phyloP scores from a whole-genome alignment of 2,888 invertebrate species.

The Lepidocyrtinus sp. region DNA sequence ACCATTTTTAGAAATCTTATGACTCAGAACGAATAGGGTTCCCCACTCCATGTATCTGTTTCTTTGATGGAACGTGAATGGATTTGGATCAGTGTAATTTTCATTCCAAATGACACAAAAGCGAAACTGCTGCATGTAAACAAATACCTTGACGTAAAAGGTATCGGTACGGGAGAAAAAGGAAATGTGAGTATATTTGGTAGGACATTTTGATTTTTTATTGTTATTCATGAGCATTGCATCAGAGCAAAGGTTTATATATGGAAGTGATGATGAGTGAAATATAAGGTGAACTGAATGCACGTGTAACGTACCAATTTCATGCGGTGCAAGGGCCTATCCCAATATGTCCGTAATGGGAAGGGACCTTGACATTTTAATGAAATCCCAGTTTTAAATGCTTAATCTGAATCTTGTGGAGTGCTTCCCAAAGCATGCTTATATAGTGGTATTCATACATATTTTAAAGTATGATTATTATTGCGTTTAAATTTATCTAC shows the following conservation, averaged over 20 bases:
- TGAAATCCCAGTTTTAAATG: no score
- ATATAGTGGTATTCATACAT: no score
- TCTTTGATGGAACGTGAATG: constrained; percentile 43
- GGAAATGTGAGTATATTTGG: constrained; percentile 4
- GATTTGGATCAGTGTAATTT: constrained; percentile 45
- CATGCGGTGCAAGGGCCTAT: constrained; percentile 38
- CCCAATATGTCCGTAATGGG: constrained; percentile 63
- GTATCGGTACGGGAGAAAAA: neutral
- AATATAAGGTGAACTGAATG: constrained; percentile 20
- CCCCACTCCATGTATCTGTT: neutral
- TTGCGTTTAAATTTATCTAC: neutral
- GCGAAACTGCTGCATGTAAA: neutral
- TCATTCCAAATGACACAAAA: constrained; percentile 33
- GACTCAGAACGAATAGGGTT: constrained; percentile 18
- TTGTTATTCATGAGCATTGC: neutral
- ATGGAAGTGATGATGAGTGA: constrained; percentile 38
- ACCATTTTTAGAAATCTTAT: constrained; percentile 41
- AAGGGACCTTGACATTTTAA: constrained; percentile 62
- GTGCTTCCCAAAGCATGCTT: no score
- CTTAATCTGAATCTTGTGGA: no score
- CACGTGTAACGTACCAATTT: constrained; percentile 26
- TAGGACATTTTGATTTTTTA: constrained; percentile 12
- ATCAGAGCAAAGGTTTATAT: constrained; percentile 37
- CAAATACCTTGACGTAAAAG: neutral
- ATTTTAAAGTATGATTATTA: neutral